Base-by-base conservation (phyloP, 2,113 vertebrate genomes). In the Amia ocellicauda region DNA sequence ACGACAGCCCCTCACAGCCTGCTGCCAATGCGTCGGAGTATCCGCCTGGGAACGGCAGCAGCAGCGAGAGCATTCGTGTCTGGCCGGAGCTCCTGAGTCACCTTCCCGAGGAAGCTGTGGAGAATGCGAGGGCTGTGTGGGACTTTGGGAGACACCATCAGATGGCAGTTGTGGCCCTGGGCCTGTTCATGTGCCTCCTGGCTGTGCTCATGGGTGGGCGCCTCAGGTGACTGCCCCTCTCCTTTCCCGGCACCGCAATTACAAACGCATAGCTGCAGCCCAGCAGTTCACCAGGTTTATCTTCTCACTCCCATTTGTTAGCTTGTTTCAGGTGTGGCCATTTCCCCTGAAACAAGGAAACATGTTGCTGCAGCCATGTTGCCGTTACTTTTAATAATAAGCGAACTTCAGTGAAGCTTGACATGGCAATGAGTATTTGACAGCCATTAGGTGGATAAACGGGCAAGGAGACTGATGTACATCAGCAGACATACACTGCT, bases 191-290 rank as follows among this genome's bases (percentile, higher is more conserved):
- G 58, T 98, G 94, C 79, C 71, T 97, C 53, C 79, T 90, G 58
- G 91, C 91, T 62, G 83, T 98, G 83, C 69, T 96, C 62, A 78
- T 98, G 64, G 95, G 92, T 0, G 96, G 96, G 26, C 84, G 91
- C 26, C 63, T 86, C 72, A 92, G 97, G 97, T 98, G 64, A 1
- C 81, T 65, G 0, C 0, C 1, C 41, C 0, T 2, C 24, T 3
- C n/a, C 7, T 31, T 2, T 45, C 58, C 2, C 7, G 27, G 45
- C 13, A 3, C 31, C 36, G n/a, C 19, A 7, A 31, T n/a, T 17
- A 10, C 19, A 50, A n/a, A n/a, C n/a, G n/a, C n/a, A n/a, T n/a
- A n/a, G n/a, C n/a, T n/a, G n/a, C n/a, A n/a, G n/a, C n/a, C n/a
- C n/a, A n/a, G n/a, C n/a, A n/a, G n/a, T n/a, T n/a, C n/a, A n/a